Evolutionary conservation across 2,113 vertebrate genomes (phyloP).

Genomic region (Sturnira hondurensis): DNA sequence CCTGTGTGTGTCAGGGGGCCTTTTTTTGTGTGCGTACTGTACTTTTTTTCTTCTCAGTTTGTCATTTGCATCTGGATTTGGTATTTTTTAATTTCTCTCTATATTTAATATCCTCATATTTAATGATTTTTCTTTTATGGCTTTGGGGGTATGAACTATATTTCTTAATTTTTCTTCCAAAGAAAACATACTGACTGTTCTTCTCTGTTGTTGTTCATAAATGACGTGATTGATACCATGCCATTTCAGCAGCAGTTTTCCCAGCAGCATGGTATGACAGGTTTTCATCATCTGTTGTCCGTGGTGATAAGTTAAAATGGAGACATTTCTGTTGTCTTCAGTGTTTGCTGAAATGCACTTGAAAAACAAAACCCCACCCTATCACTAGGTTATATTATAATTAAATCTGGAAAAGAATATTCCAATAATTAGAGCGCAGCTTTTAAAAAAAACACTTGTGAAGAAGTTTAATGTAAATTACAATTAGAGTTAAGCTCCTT

Average conservation of each 20-base stretch:
- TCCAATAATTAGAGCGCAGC: not conserved
- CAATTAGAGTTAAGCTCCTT: not conserved
- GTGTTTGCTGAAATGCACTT: not conserved
- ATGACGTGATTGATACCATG: fast-evolving
- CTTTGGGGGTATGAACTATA: not conserved
- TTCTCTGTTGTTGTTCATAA: not conserved
- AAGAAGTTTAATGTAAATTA: not conserved
- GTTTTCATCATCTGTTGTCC: not conserved
- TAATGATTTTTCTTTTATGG: not conserved
- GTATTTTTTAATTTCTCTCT: not conserved
- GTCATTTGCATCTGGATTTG: not conserved
- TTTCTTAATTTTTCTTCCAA: not conserved
- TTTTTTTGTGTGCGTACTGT: too few species aligned
- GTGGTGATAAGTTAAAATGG: fast-evolving
- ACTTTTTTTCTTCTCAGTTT: not conserved
- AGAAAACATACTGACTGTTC: not conserved
- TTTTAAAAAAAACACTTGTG: not conserved
- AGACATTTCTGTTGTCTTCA: not conserved
- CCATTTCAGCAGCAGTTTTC: fast-evolving
- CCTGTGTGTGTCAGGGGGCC: too few species aligned
- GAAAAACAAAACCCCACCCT: not conserved
- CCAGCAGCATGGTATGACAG: not conserved
- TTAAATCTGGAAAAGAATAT: not conserved
- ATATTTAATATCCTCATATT: not conserved
- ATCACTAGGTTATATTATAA: not conserved